These are phyloP conservation scores for Neomorphus geoffroyi DNA, from an alignment of 2,797 vertebrate genomes.

Conservation along the genomic window DNA sequence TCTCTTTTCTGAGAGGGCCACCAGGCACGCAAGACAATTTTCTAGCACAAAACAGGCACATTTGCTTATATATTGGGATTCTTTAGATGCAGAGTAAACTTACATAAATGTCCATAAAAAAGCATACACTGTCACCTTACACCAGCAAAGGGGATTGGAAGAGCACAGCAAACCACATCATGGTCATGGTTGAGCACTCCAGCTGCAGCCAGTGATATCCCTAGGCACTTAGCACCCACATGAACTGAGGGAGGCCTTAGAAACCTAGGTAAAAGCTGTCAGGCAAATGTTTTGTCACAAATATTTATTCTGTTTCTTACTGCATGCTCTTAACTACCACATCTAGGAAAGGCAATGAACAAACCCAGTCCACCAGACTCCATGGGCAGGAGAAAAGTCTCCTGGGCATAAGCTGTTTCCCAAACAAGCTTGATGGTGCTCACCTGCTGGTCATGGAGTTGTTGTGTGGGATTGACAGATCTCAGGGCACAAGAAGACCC, in stretches of 20 bases:
- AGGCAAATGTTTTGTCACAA: neutral
- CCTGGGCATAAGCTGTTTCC: neutral
- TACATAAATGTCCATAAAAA: neutral
- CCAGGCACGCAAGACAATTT: neutral
- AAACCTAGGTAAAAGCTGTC: neutral
- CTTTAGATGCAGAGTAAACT: neutral
- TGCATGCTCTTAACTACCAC: neutral
- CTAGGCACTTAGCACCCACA: neutral
- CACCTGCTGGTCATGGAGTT: neutral
- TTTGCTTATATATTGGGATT: neutral
- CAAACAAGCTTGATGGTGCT: neutral
- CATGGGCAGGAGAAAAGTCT: neutral
- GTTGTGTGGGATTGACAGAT: neutral
- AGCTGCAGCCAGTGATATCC: neutral
- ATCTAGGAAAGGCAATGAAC: neutral
- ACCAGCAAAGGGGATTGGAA: neutral
- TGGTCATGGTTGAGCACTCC: accelerated
- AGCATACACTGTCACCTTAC: neutral
- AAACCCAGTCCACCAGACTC: neutral
- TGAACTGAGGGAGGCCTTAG: neutral
- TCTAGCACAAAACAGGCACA: neutral
- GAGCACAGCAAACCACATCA: neutral
- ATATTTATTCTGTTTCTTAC: neutral
- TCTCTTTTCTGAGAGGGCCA: neutral
- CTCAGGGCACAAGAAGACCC: neutral